These are phyloP conservation scores for Enteromius afrohamiltoni DNA, from an alignment of 2,797 vertebrate genomes.

Conservation along the genomic window DNA sequence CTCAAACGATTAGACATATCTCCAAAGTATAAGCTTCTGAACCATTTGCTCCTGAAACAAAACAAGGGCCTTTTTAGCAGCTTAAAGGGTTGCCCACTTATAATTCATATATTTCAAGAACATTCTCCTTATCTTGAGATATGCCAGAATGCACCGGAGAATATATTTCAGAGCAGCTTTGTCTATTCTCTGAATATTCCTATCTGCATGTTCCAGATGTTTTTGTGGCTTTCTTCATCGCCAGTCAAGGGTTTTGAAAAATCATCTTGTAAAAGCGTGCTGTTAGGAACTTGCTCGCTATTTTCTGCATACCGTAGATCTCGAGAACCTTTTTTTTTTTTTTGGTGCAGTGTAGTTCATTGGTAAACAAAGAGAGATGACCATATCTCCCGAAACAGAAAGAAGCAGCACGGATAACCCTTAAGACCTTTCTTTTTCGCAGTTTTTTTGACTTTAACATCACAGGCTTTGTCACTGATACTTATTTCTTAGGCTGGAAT, in stretches of 20 bases:
- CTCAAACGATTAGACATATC: conserved; percentile 14
- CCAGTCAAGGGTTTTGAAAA: conserved; percentile 43
- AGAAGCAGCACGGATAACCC: conserved; percentile 28
- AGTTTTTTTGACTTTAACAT: conserved; percentile 37
- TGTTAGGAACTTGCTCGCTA: conserved; percentile 9
- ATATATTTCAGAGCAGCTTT: conserved; percentile 45
- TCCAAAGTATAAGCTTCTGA: conserved; percentile 22
- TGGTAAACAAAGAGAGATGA: conserved; percentile 43
- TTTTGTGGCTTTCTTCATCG: conserved; percentile 34
- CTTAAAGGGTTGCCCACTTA: conserved; percentile 28
- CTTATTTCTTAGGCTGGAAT: conserved; percentile 41
- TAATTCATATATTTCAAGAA: conserved; percentile 45
- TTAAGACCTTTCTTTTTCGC: conserved; percentile 23
- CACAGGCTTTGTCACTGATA: conserved; percentile 24
- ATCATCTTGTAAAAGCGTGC: conserved; percentile 14
- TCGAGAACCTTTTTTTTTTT: conserved; percentile 23
- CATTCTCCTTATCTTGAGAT: conserved; percentile 44
- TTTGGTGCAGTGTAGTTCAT: conserved; percentile 3
- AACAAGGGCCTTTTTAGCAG: conserved; percentile 20
- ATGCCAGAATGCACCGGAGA: conserved; percentile 47
- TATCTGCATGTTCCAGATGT: conserved; percentile 53
- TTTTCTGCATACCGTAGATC: conserved; percentile 27
- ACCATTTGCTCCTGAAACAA: conserved; percentile 35
- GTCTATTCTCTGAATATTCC: conserved; percentile 24
- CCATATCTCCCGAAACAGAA: conserved; percentile 39